These are phyloP conservation scores for Oryzias woworae DNA, from an alignment of 2,113 vertebrate genomes.

Conservation along the genomic window DNA sequence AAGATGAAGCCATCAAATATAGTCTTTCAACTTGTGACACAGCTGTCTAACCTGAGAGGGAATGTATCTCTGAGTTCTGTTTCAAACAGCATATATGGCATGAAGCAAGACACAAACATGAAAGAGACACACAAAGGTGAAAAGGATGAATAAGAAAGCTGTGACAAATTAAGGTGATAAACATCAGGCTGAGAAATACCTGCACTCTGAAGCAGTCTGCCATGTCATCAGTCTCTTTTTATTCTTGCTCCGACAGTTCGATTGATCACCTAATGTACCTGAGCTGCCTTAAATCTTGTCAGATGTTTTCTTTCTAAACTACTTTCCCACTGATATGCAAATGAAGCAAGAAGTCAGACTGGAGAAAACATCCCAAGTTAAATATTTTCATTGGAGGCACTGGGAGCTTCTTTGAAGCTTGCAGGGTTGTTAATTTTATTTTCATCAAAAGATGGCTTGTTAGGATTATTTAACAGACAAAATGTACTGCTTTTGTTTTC, in stretches of 20 bases:
- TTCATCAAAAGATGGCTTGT: slow-evolving; percentile 42
- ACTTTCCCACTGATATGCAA: slow-evolving; percentile 58
- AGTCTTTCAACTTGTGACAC: not conserved
- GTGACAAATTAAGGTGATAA: slow-evolving; percentile 55
- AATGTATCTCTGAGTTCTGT: not conserved
- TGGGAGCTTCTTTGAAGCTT: slow-evolving; percentile 37
- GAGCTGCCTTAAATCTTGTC: slow-evolving; percentile 24
- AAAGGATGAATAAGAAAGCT: slow-evolving; percentile 19
- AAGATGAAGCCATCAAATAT: too few relatives aligned
- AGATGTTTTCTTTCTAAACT: slow-evolving; percentile 9
- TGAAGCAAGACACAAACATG: not conserved
- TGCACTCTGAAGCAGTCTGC: slow-evolving; percentile 45
- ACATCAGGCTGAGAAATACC: slow-evolving; percentile 56
- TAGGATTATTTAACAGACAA: slow-evolving; percentile 41
- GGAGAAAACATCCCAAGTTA: slow-evolving; percentile 46
- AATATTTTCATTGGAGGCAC: slow-evolving; percentile 51
- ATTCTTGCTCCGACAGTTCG: slow-evolving; percentile 61
- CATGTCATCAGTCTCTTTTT: slow-evolving; percentile 54
- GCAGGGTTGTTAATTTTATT: slow-evolving; percentile 36
- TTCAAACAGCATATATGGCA: not conserved
- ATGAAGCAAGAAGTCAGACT: slow-evolving; percentile 28
- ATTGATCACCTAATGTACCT: slow-evolving; percentile 62
- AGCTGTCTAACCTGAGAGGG: not conserved
- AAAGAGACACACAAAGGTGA: not conserved
- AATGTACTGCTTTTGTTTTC: slow-evolving; percentile 22